Evolutionary conservation across 1,140 invertebrate genomes (phyloP).

Genomic region (Cotesia chilonis): DNA sequence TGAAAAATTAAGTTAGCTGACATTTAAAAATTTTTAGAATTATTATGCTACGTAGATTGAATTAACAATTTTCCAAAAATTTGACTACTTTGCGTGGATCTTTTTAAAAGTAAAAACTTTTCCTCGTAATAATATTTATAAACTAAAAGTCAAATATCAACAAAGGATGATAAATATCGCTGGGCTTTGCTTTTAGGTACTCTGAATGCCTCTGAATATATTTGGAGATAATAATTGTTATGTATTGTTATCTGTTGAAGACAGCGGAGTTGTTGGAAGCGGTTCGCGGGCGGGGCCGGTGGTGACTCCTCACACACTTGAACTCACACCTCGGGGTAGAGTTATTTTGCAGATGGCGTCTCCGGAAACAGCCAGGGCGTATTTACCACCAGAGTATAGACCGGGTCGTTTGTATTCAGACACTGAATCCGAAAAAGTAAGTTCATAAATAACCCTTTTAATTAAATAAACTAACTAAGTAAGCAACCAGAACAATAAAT

Average conservation of each 20-base stretch:
- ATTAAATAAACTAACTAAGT: neutral
- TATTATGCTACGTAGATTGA: no score
- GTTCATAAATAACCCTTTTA: conserved; percentile 6
- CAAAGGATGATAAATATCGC: no score
- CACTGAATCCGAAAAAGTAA: conserved; percentile 69
- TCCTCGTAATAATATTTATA: no score
- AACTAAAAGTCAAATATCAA: no score
- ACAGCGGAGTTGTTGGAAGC: conserved; percentile 66
- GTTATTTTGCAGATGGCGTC: conserved; percentile 63
- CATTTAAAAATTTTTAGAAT: no score
- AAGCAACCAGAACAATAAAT: neutral
- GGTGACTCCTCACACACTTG: conserved; percentile 66
- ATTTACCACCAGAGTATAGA: conserved; percentile 69
- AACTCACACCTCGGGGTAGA: conserved; percentile 66
- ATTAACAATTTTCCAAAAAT: no score
- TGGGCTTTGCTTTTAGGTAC: no score
- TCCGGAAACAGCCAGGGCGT: conserved; percentile 65
- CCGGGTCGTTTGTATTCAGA: conserved; percentile 66
- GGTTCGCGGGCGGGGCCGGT: conserved; percentile 64
- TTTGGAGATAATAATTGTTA: conserved; percentile 3
- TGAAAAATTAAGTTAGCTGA: no score
- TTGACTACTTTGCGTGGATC: no score
- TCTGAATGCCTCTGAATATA: conserved; percentile 7
- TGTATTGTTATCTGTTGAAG: conserved; percentile 58
- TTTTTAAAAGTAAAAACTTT: no score